Percentiles rank a stretch among this genome's conserved stretches.
phyloP scores from a whole-genome alignment of 2,888 invertebrate species.

The Odontocolon sp. region DNA sequence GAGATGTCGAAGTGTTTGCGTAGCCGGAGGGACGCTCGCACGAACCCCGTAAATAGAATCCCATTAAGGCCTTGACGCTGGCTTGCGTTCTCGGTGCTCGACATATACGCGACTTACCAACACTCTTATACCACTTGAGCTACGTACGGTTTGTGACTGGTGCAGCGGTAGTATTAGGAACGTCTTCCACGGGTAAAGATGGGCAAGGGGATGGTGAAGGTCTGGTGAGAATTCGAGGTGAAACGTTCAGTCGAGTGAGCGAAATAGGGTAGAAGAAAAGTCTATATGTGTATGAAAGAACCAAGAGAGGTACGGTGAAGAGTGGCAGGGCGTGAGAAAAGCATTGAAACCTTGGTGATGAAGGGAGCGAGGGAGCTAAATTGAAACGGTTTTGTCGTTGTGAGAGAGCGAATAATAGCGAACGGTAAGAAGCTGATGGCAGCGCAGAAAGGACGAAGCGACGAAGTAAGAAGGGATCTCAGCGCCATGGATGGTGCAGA shows the following conservation, averaged over 20 bases:
- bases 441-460: slow-evolving; percentile 31
- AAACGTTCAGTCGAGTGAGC: slow-evolving; percentile 14
- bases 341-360: slow-evolving; percentile 18
- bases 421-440: slow-evolving; percentile 20
- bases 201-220: background rate
- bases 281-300: slow-evolving; percentile 1
- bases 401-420: slow-evolving; percentile 35
- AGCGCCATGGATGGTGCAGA: no score
- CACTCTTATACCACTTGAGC: slow-evolving; percentile 2
- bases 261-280: background rate
- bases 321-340: slow-evolving; percentile 15
- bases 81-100: slow-evolving; percentile 54
- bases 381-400: slow-evolving; percentile 49
- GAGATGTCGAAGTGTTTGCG: slow-evolving; percentile 73
- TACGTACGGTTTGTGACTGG: background rate
- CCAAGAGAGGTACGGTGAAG: slow-evolving; percentile 1
- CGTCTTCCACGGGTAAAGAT: no score
- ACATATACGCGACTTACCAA: background rate
- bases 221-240: slow-evolving; percentile 23
- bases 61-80: slow-evolving; percentile 78
- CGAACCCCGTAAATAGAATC: slow-evolving; percentile 79
- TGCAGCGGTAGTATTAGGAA: background rate
- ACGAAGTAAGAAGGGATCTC: slow-evolving; percentile 37
- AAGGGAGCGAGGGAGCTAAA: slow-evolving; percentile 15
- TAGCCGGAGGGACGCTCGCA: slow-evolving; percentile 71